Evolutionary conservation across 2,888 invertebrate species (phyloP), one percentile per base, ranked within the genome.

Genomic region (Ennomos erosarius): DNA sequence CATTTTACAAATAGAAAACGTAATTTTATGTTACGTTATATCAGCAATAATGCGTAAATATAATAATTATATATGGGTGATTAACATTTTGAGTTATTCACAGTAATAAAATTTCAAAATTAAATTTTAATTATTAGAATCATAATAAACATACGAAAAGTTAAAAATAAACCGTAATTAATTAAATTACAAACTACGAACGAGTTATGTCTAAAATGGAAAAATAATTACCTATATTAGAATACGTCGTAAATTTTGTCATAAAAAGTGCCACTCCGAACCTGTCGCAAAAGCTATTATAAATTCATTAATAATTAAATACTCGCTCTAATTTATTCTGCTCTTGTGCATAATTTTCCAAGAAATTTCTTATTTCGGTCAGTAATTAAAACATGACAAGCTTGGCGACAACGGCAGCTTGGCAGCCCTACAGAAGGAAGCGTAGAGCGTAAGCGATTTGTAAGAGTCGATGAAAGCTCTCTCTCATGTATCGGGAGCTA

Each of bases 381-480:
- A 40, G 62, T 68, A 62, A 66, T 68, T 63, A 68, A 68, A 64
- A 66, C 56, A 55, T 47, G 58, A 34, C 59, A 61, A 60, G 54
- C n/a, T n/a, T n/a, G n/a, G n/a, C n/a, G n/a, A n/a, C n/a, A 53
- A 49, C 34, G 54, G 53, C 47, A 48, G 46, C 37, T 49, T 60
- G 64, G 48, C 61, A 65, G 16, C 68, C 60, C 70, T 73, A 60
- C 67, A 68, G 65, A 65, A 69, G 73, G 73, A 67, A 58, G 73
- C 60, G 68, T 65, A 71, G 70, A 72, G 74, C 53, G 65, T 84
- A 88, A 89, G 88, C 88, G 85, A 87, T 89, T 89, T 85, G 84
- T 84, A 84, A 87, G 87, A 87, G 84, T 79, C 85, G 88, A 89
- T 87, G 89, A 88, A 88, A 88, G 88, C 88, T 77, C 86, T 85